Percentiles rank a stretch among this genome's conserved stretches.
Evolutionary conservation across 2,888 invertebrate genomes (phyloP).

Genomic region (Zygaena filipendulae): DNA sequence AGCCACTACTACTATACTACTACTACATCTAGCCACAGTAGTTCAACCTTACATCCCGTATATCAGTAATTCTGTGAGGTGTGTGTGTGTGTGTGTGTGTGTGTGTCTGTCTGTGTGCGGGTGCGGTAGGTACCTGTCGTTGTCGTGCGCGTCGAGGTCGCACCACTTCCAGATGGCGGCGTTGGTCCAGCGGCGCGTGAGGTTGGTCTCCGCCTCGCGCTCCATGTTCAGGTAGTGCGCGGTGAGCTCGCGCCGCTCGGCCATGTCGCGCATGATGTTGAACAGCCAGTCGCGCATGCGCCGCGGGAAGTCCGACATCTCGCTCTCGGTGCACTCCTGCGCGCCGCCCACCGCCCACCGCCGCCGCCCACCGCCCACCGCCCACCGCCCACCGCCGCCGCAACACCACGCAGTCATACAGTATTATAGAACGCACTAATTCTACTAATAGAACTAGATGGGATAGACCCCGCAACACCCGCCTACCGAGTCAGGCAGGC

Average conservation of each 20-base stretch:
- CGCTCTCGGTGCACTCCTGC: conserved; percentile 82
- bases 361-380: too few relatives aligned
- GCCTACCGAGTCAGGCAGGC: too few relatives aligned
- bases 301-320: conserved; percentile 94
- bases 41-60: too few relatives aligned
- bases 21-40: neutral
- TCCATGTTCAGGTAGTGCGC: conserved; percentile 88
- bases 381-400: too few relatives aligned
- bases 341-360: too few relatives aligned
- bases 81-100: conserved; percentile 4
- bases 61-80: neutral
- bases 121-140: conserved; percentile 76
- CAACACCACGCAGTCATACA: neutral
- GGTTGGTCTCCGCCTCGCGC: conserved; percentile 87
- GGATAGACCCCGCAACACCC: too few relatives aligned
- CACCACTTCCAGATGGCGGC: conserved; percentile 99
- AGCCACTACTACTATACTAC: too few relatives aligned
- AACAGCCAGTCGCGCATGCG: conserved; percentile 99
- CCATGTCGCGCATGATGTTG: conserved; percentile 96
- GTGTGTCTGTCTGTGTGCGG: neutral
- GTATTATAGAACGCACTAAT: neutral
- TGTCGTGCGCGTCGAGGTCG: conserved; percentile 93
- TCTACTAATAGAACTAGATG: too few relatives aligned
- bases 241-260: conserved; percentile 85
- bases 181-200: conserved; percentile 87